Conservation (phyloP, 2,113 vertebrate genomes). For the Motacilla tschutschensis region DNA sequence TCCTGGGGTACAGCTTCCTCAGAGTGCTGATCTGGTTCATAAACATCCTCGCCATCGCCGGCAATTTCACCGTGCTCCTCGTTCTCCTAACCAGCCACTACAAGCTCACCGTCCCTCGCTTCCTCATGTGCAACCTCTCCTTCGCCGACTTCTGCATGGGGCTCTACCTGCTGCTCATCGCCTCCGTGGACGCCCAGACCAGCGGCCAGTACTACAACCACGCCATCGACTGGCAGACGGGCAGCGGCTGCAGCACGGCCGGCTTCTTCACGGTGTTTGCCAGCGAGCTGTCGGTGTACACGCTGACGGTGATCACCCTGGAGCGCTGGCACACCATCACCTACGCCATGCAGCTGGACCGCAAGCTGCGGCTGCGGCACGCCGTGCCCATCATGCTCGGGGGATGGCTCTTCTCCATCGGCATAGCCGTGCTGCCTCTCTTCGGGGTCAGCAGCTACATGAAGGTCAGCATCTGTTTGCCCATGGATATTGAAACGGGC, state of each 20-base stretch:
- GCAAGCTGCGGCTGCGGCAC: conserved; percentile 81
- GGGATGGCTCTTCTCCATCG: conserved; percentile 84
- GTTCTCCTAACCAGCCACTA: conserved; percentile 82
- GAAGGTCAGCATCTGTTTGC: conserved; percentile 93
- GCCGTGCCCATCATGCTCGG: conserved; percentile 80
- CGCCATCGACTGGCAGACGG: conserved; percentile 90
- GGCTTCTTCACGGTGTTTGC: conserved; percentile 92
- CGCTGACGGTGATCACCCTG: conserved; percentile 85
- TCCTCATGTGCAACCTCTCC: conserved; percentile 92
- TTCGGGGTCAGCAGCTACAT: conserved; percentile 89
- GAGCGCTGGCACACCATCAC: conserved; percentile 93
- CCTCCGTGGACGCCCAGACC: conserved; percentile 81
- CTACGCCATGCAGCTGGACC: conserved; percentile 85
- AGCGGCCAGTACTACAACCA: conserved; percentile 89
- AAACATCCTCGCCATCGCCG: conserved; percentile 77
- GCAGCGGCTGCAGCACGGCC: conserved; percentile 78
- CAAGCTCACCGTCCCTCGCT: conserved; percentile 86
- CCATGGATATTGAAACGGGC: conserved; percentile 88
- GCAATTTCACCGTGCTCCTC: conserved; percentile 83
- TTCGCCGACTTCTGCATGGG: conserved; percentile 93
- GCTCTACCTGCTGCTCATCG: conserved; percentile 89
- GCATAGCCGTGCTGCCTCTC: conserved; percentile 84
- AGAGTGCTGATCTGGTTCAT: conserved; percentile 88
- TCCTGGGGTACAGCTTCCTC: conserved; percentile 86
- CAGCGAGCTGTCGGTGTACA: conserved; percentile 91